Base-by-base conservation (phyloP, 2,113 vertebrate genomes). In the Zeus faber region DNA sequence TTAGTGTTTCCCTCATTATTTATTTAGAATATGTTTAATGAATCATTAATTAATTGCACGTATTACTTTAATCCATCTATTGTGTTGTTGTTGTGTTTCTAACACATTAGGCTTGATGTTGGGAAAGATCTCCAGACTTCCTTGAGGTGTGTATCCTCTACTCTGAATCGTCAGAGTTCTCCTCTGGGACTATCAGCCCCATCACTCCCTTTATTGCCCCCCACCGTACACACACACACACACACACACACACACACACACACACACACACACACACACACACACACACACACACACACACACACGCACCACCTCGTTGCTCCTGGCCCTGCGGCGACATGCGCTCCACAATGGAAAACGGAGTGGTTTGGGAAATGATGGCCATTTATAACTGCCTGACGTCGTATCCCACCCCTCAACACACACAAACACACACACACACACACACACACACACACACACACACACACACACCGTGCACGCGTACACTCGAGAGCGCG, bases 351-450 rank as follows among this genome's bases (percentile, higher is more conserved):
- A 87, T 84, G 73, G 80, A 80, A 75, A 82, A 85, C 71, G 70
- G 83, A 86, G 83, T 79, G 84, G 84, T 85, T 85, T 81, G 82
- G 87, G 85, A 88, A 89, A 89, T 88, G 79, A 84, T 74, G 76
- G 82, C 77, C 86, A 90, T 90, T 89, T 88, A 90, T 89, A 92
- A 93, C 88, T 87, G 86, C 82, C 84, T 77, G 64, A 58, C 80
- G 71, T 86, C 26, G 70, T 74, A 82, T 85, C 80, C 72, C 58
- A 66, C 14, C 70, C 50, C 77, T 81, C 68, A 74, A 54, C 57
- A 56, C 76, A 78, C 55, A 48, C 70, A 77, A 49, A 35, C 41
- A n/a, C 25, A 55, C 29, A 37, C 49, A 53, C 21, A 39, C 50
- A 53, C 13, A 2, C 33, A 53, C 49, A 52, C 20, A 52, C 29